A percentile compares a stretch with the other conserved stretches of the same genome.
Conservation (phyloP, 1,140 invertebrate genomes). For the Zeugodacus cucurbitae region DNA sequence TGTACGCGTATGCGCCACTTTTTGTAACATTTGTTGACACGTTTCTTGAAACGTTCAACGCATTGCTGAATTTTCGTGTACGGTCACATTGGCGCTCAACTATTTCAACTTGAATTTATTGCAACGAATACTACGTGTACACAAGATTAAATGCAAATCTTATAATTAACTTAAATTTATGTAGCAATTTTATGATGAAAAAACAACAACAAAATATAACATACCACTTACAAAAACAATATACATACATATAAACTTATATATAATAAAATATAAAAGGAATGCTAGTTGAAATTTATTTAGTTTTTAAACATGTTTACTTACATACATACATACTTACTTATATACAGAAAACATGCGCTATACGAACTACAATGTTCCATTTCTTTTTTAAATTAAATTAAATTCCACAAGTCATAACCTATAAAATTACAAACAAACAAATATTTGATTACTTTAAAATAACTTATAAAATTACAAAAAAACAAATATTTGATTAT, state of each 20-base stretch:
- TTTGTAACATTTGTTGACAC: not conserved
- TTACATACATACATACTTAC: not conserved
- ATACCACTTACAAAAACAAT: slow-evolving; percentile 20
- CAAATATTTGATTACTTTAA: not conserved
- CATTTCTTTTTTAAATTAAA: not conserved
- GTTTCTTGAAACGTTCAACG: not conserved
- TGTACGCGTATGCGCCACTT: not conserved
- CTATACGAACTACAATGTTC: not conserved
- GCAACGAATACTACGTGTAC: not conserved
- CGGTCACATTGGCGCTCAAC: not conserved
- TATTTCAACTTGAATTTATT: not conserved
- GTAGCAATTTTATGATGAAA: not conserved
- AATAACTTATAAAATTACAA: too few relatives aligned
- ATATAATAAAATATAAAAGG: not conserved
- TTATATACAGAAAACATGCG: not conserved
- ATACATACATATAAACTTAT: not conserved
- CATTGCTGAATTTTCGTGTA: slow-evolving; percentile 8
- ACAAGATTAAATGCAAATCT: slow-evolving; percentile 7
- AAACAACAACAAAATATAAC: not conserved
- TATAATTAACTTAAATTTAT: slow-evolving; percentile 15
- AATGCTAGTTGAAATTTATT: slow-evolving; percentile 34
- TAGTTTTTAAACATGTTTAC: slow-evolving; percentile 10
- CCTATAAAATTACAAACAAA: too few relatives aligned
- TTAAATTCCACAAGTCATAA: not conserved
- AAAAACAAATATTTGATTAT: not conserved